A percentile compares a stretch with the other conserved stretches of the same genome.
Conservation (phyloP, 2,888 invertebrate species). For the Lasius platythorax region DNA sequence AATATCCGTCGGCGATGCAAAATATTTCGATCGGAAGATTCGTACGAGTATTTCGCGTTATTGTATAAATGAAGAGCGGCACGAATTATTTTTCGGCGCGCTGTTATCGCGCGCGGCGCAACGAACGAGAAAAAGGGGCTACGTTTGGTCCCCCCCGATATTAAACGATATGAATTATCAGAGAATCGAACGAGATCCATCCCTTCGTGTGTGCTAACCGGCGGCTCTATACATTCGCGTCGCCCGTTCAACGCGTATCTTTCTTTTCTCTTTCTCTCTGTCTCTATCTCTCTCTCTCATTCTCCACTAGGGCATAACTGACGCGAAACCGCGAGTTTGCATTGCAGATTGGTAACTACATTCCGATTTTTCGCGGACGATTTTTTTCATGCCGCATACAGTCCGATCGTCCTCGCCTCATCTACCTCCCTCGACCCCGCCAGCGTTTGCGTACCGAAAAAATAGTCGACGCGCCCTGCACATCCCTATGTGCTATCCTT, state of each 20-base stretch:
- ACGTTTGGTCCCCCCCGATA: conserved; percentile 1
- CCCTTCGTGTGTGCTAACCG: conserved; percentile 11
- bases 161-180: conserved; percentile 33
- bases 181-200: conserved; percentile 33
- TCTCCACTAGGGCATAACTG: conserved; percentile 68
- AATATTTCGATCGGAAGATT: not conserved
- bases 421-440: conserved; percentile 9
- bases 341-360: conserved; percentile 81
- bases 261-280: conserved; percentile 61
- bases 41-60: not conserved
- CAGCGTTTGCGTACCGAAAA: conserved; percentile 23
- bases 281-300: conserved; percentile 48
- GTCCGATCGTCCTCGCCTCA: conserved; percentile 18
- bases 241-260: not conserved
- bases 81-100: conserved; percentile 6
- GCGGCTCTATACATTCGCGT: conserved; percentile 21
- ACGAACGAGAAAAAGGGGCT: not conserved
- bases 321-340: conserved; percentile 78
- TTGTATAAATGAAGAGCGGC: not conserved
- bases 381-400: conserved; percentile 70
- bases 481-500: conserved; percentile 21
- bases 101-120: too few species aligned
- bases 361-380: conserved; percentile 77
- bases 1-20: conserved; percentile 2
- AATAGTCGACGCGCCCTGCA: conserved; percentile 48